phyloP scores from a whole-genome alignment of 2,113 vertebrate genomes.

The Petrocephalus microphthalmus region DNA sequence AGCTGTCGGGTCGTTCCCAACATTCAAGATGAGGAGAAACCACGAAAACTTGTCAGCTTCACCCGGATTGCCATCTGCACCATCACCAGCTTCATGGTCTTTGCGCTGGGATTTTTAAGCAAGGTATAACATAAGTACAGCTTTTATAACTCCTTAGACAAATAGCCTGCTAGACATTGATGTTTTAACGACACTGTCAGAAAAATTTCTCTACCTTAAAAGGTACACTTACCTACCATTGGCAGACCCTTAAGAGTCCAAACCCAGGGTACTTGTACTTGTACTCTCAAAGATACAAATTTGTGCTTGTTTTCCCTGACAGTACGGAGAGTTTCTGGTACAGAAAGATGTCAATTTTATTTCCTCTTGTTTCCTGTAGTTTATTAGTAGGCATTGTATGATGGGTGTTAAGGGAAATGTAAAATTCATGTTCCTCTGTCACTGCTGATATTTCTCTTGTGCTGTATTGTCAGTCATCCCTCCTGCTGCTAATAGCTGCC shows the following conservation, averaged over 20 bases:
- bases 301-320: accelerated
- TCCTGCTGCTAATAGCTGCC: slow-evolving; percentile 34
- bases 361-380: not conserved
- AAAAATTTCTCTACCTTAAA: not conserved
- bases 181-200: not conserved
- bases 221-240: not conserved
- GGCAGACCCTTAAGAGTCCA: no score
- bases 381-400: not conserved
- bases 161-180: not conserved
- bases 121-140: slow-evolving; percentile 40
- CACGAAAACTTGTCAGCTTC: slow-evolving; percentile 44
- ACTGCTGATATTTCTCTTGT: not conserved
- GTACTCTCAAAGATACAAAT: not conserved
- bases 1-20: slow-evolving; percentile 35
- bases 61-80: slow-evolving; percentile 35
- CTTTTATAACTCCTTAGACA: not conserved
- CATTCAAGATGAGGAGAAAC: slow-evolving; percentile 45
- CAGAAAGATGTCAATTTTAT: not conserved
- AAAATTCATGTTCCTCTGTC: not conserved
- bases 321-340: not conserved
- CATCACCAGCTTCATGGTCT: slow-evolving; percentile 35
- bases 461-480: slow-evolving; percentile 28
- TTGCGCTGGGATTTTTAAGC: slow-evolving; percentile 48
- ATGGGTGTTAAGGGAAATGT: not conserved
- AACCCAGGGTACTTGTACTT: not conserved